A percentile compares a stretch with the other conserved stretches of the same genome.
Conservation (phyloP, 2,797 vertebrate species). For the Zenarchopterus dispar region DNA sequence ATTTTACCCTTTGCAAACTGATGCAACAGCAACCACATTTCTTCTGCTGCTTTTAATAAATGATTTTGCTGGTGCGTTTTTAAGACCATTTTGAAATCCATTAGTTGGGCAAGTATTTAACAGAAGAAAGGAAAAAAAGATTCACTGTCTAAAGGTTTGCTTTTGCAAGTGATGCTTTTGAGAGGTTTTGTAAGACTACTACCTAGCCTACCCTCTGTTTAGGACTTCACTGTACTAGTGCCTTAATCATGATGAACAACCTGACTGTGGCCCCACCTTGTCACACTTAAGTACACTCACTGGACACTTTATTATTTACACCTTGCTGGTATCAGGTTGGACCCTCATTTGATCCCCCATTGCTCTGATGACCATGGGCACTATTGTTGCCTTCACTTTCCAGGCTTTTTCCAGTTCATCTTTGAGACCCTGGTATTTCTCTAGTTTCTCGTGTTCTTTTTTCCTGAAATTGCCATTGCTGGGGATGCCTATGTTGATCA, state of each 20-base stretch:
- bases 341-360: no score
- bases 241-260: neutral
- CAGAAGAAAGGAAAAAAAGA: neutral
- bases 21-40: constrained; percentile 45
- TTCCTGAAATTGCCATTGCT: no score
- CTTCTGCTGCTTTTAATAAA: constrained; percentile 8
- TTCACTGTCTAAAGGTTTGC: neutral
- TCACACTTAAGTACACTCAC: neutral
- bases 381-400: no score
- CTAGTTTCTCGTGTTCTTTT: no score
- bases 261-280: neutral
- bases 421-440: no score
- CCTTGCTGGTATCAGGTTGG: no score
- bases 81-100: constrained; percentile 1
- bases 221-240: neutral
- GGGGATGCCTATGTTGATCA: no score
- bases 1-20: constrained; percentile 34
- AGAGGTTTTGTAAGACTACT: neutral
- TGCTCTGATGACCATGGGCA: no score
- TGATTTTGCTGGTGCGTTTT: constrained; percentile 2
- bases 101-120: neutral
- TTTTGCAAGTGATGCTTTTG: neutral
- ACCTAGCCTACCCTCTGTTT: neutral
- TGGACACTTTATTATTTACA: neutral
- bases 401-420: no score